Evolutionary conservation across 2,888 invertebrate species (phyloP).

Genomic region (Macrosiphum euphorbiae): DNA sequence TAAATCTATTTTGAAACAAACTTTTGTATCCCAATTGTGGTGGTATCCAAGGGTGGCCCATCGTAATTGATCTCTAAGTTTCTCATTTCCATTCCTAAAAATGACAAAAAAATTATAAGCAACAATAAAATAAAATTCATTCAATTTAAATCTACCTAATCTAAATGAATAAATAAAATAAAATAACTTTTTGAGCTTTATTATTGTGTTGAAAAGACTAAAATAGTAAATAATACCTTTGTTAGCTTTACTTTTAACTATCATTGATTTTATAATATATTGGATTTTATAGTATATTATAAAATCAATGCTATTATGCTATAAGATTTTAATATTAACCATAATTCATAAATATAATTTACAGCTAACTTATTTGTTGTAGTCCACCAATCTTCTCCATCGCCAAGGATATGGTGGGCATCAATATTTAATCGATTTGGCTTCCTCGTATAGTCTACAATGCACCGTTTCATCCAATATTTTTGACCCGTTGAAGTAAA

Average conservation of each 20-base stretch:
- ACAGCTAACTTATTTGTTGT: conserved; percentile 72
- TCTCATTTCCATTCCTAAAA: conserved; percentile 67
- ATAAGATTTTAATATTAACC: neutral
- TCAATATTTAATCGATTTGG: conserved; percentile 82
- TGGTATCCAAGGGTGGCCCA: conserved; percentile 99
- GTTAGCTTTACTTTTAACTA: neutral
- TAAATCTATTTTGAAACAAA: conserved; percentile 70
- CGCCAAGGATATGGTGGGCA: conserved; percentile 71
- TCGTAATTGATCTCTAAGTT: conserved; percentile 76
- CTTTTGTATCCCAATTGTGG: conserved; percentile 97
- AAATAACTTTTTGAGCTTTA: neutral
- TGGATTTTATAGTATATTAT: too few species aligned
- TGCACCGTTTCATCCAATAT: conserved; percentile 85
- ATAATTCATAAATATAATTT: neutral
- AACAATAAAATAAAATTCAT: neutral
- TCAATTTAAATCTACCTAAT: neutral
- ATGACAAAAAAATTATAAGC: neutral
- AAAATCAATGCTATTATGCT: neutral
- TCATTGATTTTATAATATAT: too few species aligned
- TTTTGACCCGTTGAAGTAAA: conserved; percentile 84
- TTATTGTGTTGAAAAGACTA: neutral
- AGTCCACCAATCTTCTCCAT: conserved; percentile 77
- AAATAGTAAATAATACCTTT: neutral
- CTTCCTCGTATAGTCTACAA: conserved; percentile 81
- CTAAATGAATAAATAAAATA: neutral